Evolutionary conservation across 2,888 invertebrate species (phyloP), one percentile per base, ranked within the genome.

Genomic region (Trichopria drosophilae): DNA sequence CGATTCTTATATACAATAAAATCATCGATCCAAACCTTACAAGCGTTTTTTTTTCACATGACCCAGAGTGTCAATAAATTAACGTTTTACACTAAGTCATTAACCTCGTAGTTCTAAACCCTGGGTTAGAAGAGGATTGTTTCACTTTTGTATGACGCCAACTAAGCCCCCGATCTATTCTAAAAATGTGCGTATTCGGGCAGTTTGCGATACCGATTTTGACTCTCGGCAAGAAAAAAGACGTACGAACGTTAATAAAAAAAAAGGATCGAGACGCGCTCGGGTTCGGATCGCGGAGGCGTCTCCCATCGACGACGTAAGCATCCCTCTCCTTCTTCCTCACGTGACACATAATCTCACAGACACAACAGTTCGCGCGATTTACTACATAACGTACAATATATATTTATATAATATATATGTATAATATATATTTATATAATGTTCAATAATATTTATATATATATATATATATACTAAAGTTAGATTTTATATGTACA

Each of bases 321-420:
- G n/a, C 15, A 12, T 31, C 31, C 13, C 31, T 6, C 6, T 31
- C 31, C n/a, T 31, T 9, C 31, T 31, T 31, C n/a, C 37, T 22
- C 35, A 31, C 26, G 48, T 42, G 40, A 66, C 68, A 65, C 56
- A 62, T 66, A 68, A 69, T 72, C 67, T 73, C 72, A 68, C 69
- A 72, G 65, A 71, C 67, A 72, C 69, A 71, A 71, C 68, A 68
- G 72, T 63, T 67, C 67, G 66, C 67, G 62, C 67, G 64, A 69
- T 68, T 73, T 72, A 67, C 66, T 68, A 73, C 66, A 68, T 72
- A 73, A 72, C 72, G 67, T 72, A 71, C 66, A 69, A 72, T 73
- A 72, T 70, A 71, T 71, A 69, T 71, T 71, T 71, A 66, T 66
- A 63, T 57, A 52, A 62, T 65, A 64, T 63, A 60, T 62, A 60